These are phyloP conservation scores for Odocoileus virginianus DNA, from an alignment of 2,113 vertebrate species.

Conservation along the genomic window DNA sequence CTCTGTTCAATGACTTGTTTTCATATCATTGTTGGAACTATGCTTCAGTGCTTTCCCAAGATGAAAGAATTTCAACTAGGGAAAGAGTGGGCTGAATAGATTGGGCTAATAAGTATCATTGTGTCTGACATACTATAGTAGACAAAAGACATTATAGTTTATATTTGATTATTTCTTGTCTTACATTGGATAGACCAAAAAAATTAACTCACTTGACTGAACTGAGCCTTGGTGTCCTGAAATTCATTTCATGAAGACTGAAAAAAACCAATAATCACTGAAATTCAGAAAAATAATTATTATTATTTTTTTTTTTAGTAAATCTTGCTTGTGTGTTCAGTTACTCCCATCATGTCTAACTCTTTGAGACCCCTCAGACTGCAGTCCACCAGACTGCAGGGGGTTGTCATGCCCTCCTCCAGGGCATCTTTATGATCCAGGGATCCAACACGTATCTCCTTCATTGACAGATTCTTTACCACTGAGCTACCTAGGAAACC, in stretches of 20 bases:
- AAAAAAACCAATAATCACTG: background rate
- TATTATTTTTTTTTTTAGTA: background rate
- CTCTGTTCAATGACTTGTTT: background rate
- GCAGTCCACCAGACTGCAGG: background rate
- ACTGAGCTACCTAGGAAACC: background rate
- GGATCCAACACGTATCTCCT: background rate
- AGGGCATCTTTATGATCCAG: background rate
- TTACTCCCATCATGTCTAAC: background rate
- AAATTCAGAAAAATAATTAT: background rate
- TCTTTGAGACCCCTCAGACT: background rate
- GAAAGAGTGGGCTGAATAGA: background rate
- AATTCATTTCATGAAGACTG: background rate
- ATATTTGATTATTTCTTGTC: background rate
- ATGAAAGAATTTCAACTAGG: background rate
- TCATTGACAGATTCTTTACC: background rate
- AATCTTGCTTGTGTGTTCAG: background rate
- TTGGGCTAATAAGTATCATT: background rate
- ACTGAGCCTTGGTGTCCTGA: background rate
- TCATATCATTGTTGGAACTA: background rate
- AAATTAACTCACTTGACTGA: background rate
- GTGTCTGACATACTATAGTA: background rate
- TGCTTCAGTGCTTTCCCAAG: accelerated
- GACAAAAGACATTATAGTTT: background rate
- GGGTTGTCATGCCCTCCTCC: background rate
- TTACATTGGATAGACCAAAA: background rate